phyloP scores from a whole-genome alignment of 2,888 invertebrate species.

The Acleris sparsana region DNA sequence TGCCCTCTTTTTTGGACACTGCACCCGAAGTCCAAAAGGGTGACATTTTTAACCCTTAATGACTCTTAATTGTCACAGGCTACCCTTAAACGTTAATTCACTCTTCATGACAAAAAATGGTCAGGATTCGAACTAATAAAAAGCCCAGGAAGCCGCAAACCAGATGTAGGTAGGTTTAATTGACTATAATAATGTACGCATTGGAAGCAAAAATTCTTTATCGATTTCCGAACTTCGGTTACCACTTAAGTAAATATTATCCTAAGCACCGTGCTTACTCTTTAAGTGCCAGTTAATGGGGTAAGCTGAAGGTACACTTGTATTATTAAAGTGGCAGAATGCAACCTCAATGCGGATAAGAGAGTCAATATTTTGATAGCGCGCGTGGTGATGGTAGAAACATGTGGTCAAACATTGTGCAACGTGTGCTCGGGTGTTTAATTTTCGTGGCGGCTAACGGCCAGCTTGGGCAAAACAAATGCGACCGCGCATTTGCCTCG shows the following conservation, averaged over 20 bases:
- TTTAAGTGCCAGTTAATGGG: constrained; percentile 75
- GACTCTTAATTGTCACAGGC: constrained; percentile 77
- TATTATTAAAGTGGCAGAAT: constrained; percentile 68
- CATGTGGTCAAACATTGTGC: constrained; percentile 82
- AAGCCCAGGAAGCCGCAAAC: constrained; percentile 57
- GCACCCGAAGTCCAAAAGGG: constrained; percentile 70
- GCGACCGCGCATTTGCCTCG: constrained; percentile 63
- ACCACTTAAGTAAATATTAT: constrained; percentile 71
- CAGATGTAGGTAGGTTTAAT: constrained; percentile 62
- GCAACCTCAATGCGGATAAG: constrained; percentile 72
- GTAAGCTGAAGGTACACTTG: constrained; percentile 68
- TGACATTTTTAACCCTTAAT: constrained; percentile 79
- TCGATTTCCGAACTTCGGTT: constrained; percentile 54
- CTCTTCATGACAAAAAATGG: constrained; percentile 71
- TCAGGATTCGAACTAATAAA: constrained; percentile 64
- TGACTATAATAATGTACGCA: constrained; percentile 64
- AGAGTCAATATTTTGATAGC: constrained; percentile 82
- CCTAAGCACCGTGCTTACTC: constrained; percentile 63
- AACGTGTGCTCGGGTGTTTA: constrained; percentile 65
- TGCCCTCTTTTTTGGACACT: constrained; percentile 73
- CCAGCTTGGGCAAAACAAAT: constrained; percentile 60
- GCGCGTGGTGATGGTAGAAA: constrained; percentile 72
- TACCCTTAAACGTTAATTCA: constrained; percentile 72
- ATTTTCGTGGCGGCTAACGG: constrained; percentile 60
- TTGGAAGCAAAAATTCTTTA: constrained; percentile 63